Evolutionary conservation across 2,113 vertebrate species (phyloP).

Genomic region (Dicrurus megarhynchus): DNA sequence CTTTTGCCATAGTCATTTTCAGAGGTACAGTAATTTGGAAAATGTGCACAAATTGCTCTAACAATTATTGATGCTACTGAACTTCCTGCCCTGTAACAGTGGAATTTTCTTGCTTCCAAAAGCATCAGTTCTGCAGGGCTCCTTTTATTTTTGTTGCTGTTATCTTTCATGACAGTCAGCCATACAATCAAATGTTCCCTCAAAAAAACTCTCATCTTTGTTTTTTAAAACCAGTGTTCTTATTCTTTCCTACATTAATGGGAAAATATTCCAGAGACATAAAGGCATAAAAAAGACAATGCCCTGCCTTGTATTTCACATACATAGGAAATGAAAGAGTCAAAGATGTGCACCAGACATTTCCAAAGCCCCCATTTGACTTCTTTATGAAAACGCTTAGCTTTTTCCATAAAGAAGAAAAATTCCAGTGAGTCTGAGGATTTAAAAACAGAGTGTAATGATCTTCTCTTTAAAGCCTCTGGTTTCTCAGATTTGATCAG

Average conservation of each 20-base stretch:
- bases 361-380: background rate
- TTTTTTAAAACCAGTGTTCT: background rate
- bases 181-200: constrained; percentile 25
- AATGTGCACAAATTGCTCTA: background rate
- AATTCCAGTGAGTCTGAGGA: background rate
- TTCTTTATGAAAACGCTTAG: background rate
- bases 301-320: background rate
- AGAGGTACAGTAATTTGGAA: background rate
- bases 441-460: constrained; percentile 2
- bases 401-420: constrained; percentile 1
- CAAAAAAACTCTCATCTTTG: constrained; percentile 15
- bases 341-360: background rate
- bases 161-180: constrained; percentile 6
- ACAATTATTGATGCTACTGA: background rate
- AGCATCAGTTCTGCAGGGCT: background rate
- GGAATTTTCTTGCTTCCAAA: background rate
- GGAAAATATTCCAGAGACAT: background rate
- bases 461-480: background rate
- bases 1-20: background rate
- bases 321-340: background rate
- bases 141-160: background rate
- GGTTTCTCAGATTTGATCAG: background rate
- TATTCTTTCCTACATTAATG: background rate
- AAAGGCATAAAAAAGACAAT: background rate
- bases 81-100: background rate